These are phyloP conservation scores for Lacanobia wlatinum DNA, from an alignment of 2,888 invertebrate genomes.

Conservation along the genomic window DNA sequence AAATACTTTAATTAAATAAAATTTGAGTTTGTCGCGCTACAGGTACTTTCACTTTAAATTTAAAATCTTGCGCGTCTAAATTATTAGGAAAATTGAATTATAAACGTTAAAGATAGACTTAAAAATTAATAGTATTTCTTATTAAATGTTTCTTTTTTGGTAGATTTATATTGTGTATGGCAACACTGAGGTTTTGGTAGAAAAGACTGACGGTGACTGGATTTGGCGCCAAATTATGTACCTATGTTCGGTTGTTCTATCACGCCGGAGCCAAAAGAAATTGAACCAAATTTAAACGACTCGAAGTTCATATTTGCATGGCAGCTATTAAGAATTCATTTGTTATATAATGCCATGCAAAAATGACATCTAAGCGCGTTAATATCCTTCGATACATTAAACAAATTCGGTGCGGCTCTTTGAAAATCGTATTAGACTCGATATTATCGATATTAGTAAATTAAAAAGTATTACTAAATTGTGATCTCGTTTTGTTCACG, in stretches of 20 bases:
- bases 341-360: no score
- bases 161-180: slow-evolving; percentile 61
- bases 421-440: background rate
- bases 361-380: no score
- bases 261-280: background rate
- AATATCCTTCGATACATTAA: no score
- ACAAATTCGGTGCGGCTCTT: no score
- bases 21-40: background rate
- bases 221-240: slow-evolving; percentile 13
- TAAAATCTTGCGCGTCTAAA: slow-evolving; percentile 12
- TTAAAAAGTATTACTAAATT: no score
- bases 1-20: background rate
- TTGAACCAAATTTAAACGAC: no score
- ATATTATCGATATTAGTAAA: no score
- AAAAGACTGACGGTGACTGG: slow-evolving; percentile 47
- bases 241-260: background rate
- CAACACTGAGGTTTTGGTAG: slow-evolving; percentile 57
- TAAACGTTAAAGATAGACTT: slow-evolving; percentile 37
- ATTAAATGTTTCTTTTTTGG: slow-evolving; percentile 58
- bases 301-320: background rate
- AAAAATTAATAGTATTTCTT: slow-evolving; percentile 47
- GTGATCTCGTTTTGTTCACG: background rate
- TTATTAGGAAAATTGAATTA: slow-evolving; percentile 24
- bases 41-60: background rate
- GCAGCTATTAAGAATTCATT: no score